Evolutionary conservation across 2,113 vertebrate genomes (phyloP), one percentile per base, ranked within the genome.

Genomic region (Nyctereutes procyonoides): DNA sequence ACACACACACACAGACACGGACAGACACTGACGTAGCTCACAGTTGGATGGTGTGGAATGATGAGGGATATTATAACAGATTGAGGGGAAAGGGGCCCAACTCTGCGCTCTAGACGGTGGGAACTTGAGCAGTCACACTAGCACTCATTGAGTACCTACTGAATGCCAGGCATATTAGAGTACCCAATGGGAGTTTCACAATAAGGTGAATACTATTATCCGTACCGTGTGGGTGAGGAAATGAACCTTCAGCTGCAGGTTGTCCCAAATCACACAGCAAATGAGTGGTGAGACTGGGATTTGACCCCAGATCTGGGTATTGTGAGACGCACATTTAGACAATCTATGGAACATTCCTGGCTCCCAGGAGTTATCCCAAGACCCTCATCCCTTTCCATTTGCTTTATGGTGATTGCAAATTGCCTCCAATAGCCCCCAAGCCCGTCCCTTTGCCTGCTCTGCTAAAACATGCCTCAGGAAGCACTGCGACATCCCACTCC

Each of bases 241-340:
- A 28, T 71, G 60, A 85, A 58, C 15, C 12, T 48, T 55, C 79
- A 35, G 12, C 14, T 13, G 6, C 22, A n/a, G n/a, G n/a, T n/a
- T n/a, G 2, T 43, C 38, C 38, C n/a, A 76, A 77, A 35, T 71
- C 88, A 96, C 93, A 93, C 63, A 92, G 89, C 55, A 69, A 69
- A 67, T 56, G 22, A 96, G 32, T 5, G 11, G 6, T n/a, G 1
- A 55, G 19, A 51, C 19, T 56, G 19, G n/a, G 58, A 62, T 79
- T 60, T 13, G 79, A 83, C 77, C 43, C 48, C 67, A 56, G 38
- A 11, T 16, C 83, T 58, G 43, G 15, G 38, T 28, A 30, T 74
- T 51, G 55, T 63, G 38, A 76, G 63, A 69, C 9, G 22, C 35
- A 56, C 32, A 20, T 51, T 76, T 56, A 73, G 58, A 65, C 12